A percentile compares a stretch with the other conserved stretches of the same genome.
These are phyloP conservation scores for Oncorhynchus keta DNA, from an alignment of 2,113 vertebrate species.

Conservation along the genomic window DNA sequence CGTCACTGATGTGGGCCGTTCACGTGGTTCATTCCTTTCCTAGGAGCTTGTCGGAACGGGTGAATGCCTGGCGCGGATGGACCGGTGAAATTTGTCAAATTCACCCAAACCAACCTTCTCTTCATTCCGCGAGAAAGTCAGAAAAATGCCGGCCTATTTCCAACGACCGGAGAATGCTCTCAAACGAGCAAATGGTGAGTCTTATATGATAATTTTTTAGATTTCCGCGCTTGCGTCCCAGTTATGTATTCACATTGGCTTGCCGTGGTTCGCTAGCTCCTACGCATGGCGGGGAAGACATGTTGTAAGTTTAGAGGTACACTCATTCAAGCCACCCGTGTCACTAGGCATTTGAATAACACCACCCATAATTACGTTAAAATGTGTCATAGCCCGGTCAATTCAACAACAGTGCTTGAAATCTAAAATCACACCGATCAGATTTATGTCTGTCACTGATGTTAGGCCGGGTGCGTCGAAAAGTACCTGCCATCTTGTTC, in stretches of 20 bases:
- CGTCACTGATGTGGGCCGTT: slow-evolving; percentile 33
- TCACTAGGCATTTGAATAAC: too few relatives aligned
- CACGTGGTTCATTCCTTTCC: slow-evolving; percentile 74
- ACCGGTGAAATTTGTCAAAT: slow-evolving; percentile 49
- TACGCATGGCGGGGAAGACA: slow-evolving; percentile 47
- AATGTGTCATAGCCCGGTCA: too few relatives aligned
- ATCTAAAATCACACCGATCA: too few relatives aligned
- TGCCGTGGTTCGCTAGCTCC: neutral
- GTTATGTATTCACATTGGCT: neutral
- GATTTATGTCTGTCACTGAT: too few relatives aligned
- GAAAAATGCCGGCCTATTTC: slow-evolving; percentile 92
- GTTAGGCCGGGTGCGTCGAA: too few relatives aligned
- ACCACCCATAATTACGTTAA: too few relatives aligned
- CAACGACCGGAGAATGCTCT: slow-evolving; percentile 95
- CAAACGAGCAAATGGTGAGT: slow-evolving; percentile 94
- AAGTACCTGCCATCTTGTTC: too few relatives aligned
- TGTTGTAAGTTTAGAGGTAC: slow-evolving; percentile 2
- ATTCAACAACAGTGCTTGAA: too few relatives aligned
- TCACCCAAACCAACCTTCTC: slow-evolving; percentile 32
- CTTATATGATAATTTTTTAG: neutral
- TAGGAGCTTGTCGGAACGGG: slow-evolving; percentile 45
- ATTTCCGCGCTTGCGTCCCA: slow-evolving; percentile 1
- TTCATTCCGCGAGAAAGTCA: slow-evolving; percentile 32
- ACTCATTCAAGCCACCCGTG: too few relatives aligned
- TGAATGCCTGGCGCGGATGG: slow-evolving; percentile 69